phyloP scores from a whole-genome alignment of 53 echinoderm and acorn worm genomes.

The Glandiceps talaboti region DNA sequence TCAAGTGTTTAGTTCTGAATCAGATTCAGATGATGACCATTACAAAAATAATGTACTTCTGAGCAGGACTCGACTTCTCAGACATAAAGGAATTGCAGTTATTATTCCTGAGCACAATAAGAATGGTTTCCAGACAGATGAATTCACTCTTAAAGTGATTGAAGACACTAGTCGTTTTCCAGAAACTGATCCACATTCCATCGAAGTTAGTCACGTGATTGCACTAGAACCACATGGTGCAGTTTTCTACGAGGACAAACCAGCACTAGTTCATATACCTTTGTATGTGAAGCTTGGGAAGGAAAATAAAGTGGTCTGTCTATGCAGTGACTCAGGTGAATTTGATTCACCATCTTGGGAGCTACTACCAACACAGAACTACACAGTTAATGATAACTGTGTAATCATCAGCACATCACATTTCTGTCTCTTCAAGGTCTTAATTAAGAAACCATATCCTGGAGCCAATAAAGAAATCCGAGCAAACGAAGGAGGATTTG shows the following conservation, averaged over 20 bases:
- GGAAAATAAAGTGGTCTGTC: conserved; percentile 21
- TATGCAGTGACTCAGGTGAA: conserved; percentile 65
- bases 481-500: conserved; percentile 48
- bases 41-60: conserved; percentile 54
- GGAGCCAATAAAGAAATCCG: conserved; percentile 40
- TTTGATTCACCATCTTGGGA: conserved; percentile 60
- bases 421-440: conserved; percentile 69
- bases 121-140: conserved; percentile 43
- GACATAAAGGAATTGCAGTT: conserved; percentile 44
- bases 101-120: conserved; percentile 86
- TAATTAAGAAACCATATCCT: conserved; percentile 46
- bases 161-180: conserved; percentile 46
- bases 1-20: conserved; percentile 37
- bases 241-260: conserved; percentile 65
- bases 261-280: conserved; percentile 74
- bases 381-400: conserved; percentile 37
- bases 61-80: conserved; percentile 60
- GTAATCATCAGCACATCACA: conserved; percentile 60
- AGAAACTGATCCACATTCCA: conserved; percentile 25
- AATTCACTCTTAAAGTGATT: conserved; percentile 59
- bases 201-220: conserved; percentile 51
- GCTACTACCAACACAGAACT: conserved; percentile 75
- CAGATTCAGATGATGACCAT: conserved; percentile 52
- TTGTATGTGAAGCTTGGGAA: conserved; percentile 36
- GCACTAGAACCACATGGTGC: conserved; percentile 76